Percentiles rank a stretch among this genome's conserved stretches.
Conservation (phyloP, 2,888 invertebrate genomes). For the Periphyllus acericola region DNA sequence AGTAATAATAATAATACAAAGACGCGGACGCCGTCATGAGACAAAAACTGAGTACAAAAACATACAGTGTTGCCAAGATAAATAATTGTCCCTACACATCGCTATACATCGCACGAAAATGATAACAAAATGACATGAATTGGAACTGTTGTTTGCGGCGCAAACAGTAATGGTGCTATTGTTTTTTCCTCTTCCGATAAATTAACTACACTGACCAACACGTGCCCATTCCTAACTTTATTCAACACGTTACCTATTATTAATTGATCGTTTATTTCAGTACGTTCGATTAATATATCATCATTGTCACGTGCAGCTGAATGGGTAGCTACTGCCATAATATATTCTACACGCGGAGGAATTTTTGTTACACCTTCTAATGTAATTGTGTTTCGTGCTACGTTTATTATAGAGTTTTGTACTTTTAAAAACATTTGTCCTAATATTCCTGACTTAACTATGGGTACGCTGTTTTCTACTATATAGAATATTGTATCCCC, state of each 20-base stretch:
- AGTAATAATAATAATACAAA: too few species aligned
- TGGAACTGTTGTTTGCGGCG: too few species aligned
- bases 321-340: not conserved
- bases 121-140: too few species aligned
- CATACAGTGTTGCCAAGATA: too few species aligned
- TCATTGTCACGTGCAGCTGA: too few species aligned
- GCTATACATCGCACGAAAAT: too few species aligned
- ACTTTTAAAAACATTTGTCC: constrained; percentile 58
- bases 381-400: constrained; percentile 37
- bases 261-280: not conserved
- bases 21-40: too few species aligned
- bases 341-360: not conserved
- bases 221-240: not conserved
- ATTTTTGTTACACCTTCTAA: not conserved
- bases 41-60: too few species aligned
- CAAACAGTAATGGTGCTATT: not conserved
- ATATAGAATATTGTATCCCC: not conserved
- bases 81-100: too few species aligned
- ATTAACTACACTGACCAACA: not conserved
- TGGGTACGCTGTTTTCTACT: not conserved
- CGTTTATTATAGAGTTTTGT: constrained; percentile 63
- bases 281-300: not conserved
- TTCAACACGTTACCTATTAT: not conserved
- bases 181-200: not conserved
- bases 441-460: not conserved